Evolutionary conservation across 2,888 invertebrate species (phyloP).

Genomic region (Plutella xylostella): DNA sequence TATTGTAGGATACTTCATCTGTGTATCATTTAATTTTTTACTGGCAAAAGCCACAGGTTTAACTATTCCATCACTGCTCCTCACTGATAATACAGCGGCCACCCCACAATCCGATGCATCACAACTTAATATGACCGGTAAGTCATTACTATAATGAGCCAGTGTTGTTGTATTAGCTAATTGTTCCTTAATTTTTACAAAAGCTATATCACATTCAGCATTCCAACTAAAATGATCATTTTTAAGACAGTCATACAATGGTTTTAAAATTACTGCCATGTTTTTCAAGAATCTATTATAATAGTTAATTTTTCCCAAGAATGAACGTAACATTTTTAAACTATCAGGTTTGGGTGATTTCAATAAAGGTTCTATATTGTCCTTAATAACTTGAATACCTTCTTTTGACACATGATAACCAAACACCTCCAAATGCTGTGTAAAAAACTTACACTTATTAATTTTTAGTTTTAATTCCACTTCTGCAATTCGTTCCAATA

Average conservation of each 20-base stretch:
- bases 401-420: background rate
- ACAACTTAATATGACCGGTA: background rate
- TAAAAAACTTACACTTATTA: background rate
- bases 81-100: background rate
- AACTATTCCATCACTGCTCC: background rate
- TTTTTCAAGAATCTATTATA: constrained; percentile 9
- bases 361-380: background rate
- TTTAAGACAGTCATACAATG: constrained; percentile 9
- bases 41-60: background rate
- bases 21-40: constrained; percentile 6
- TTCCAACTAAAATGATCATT: constrained; percentile 8
- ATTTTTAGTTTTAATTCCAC: background rate
- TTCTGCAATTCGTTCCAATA: constrained; percentile 5
- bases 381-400: background rate
- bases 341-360: background rate
- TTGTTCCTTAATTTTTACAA: constrained; percentile 7
- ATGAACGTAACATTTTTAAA: background rate
- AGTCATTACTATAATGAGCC: background rate
- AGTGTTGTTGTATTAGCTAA: constrained; percentile 1
- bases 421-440: background rate
- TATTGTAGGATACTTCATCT: constrained; percentile 5
- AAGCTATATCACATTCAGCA: constrained; percentile 7
- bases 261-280: constrained; percentile 8
- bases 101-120: background rate
- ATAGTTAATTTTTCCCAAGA: constrained; percentile 9